These are phyloP conservation scores for Oryzias celebensis DNA, from an alignment of 2,113 vertebrate genomes.

Conservation along the genomic window DNA sequence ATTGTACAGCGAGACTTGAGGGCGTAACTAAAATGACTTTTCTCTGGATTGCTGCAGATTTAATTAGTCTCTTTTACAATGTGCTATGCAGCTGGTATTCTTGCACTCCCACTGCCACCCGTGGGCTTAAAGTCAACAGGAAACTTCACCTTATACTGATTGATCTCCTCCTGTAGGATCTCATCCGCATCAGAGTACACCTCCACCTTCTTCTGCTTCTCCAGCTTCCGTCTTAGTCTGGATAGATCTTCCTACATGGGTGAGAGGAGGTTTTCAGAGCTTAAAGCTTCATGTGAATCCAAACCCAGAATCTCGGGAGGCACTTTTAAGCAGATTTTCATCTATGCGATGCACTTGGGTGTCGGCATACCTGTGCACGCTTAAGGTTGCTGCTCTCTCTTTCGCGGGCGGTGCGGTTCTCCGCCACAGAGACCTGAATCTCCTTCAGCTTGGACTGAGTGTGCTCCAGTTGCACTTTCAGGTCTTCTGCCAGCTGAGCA, in stretches of 20 bases:
- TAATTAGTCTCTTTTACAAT: not conserved
- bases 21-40: conserved; percentile 19
- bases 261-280: not conserved
- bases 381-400: conserved; percentile 92
- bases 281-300: not conserved
- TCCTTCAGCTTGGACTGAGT: conserved; percentile 88
- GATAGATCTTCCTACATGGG: conserved; percentile 88
- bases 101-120: not conserved
- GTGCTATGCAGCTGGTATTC: conserved; percentile 19
- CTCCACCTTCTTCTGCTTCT: conserved; percentile 94
- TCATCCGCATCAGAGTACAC: conserved; percentile 92
- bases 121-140: not conserved
- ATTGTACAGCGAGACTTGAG: conserved; percentile 3
- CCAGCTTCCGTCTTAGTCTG: conserved; percentile 87
- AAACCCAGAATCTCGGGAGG: not conserved
- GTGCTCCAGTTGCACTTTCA: conserved; percentile 91
- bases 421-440: conserved; percentile 88
- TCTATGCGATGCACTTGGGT: not conserved
- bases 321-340: not conserved
- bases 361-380: conserved; percentile 82
- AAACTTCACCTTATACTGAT: conserved; percentile 87
- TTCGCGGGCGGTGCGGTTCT: conserved; percentile 88
- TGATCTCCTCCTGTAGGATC: conserved; percentile 95
- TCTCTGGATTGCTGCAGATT: not conserved
- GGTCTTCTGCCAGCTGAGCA: conserved; percentile 90